Base-by-base conservation (phyloP, 2,797 vertebrate genomes). In the Chiroxiphia lanceolata region DNA sequence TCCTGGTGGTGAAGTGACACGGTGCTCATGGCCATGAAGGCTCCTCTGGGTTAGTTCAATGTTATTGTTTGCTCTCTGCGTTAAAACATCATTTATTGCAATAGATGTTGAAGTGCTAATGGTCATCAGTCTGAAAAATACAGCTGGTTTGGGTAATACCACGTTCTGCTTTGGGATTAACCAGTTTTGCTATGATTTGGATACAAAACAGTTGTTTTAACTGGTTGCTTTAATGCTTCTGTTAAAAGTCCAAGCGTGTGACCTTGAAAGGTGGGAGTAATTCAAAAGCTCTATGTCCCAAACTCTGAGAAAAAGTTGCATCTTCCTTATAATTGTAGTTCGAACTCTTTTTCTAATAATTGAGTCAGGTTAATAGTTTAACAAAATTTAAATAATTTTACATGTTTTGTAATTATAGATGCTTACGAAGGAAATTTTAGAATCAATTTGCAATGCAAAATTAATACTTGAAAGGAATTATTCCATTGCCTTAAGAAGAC, bases 41-140 rank as follows among this genome's bases (percentile, higher is more conserved):
- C 44, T 89, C 51, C 74, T 78, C 87, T 81, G 75, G 45, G 45
- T 42, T 42, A 57, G 56, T 33, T 76, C 57, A 33, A 2, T 1
- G 0, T 48, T 57, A 16, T 29, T 6, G 3, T 64, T 53, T 63
- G 8, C 27, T 76, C 42, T 89, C 40, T 2, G 3, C 4, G 0
- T 47, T 85, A 34, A 53, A 78, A 15, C 1, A 2, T 6, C 4
- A 1, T 17, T 82, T 75, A 13, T n/a, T 64, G 56, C 54, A 38
- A 9, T n/a, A 26, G 77, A 13, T 50, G 17, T 70, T 60, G 29
- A 50, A 53, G 22, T 69, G 81, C 44, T 82, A 27, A 42, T 10
- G 29, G 67, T 68, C 56, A 25, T 53, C 16, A 2, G 34, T 29
- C 34, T 38, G n/a, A 53, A 78, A 71, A 87, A 69, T 72, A 0